Evolutionary conservation across 1,140 invertebrate genomes (phyloP), one percentile per base, ranked within the genome.

Genomic region (Drosophila bocki): DNA sequence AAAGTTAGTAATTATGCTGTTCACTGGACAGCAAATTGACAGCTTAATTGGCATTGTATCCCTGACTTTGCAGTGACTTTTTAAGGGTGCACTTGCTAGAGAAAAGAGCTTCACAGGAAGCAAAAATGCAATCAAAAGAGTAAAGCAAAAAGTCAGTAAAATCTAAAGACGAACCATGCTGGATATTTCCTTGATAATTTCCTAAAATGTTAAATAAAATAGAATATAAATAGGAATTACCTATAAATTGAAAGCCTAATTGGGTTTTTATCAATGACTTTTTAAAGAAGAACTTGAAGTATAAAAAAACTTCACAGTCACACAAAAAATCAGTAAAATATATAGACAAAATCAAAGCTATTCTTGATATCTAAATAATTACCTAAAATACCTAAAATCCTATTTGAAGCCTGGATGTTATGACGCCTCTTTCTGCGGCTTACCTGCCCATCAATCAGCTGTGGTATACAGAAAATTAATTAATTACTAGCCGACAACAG

Each of bases 1-100:
- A 85, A 85, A 74, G 37, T 53, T 53, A 53, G 63, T 26, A 67
- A 80, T 84, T 80, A 67, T 54, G 67, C 59, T 44, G 45, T 42
- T 65, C 33, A 50, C n/a, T 11, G 12, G 15, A 32, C 48, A 48
- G 22, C 15, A 5, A 9, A 54, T 15, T 54, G 51, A 7, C 51
- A 22, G 12, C 12, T 33, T 42, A 58, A 64, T 64, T 64, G 35
- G 13, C 17, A 13, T 42, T 26, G 19, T 12, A 19, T 3, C 19
- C 42, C 5, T 12, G 42, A 22, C 22, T 22, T 47, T 13, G 3
- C 17, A 19, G 17, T 2, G 35, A 3, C 17, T 45, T 19, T 45
- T 1, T 12, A 2, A 11, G 44, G 44, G 44, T 13, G 22, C 22
- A 13, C 17, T 45, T 37, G 11, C 26, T 5, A 29, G 26, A 44